Base-by-base conservation (phyloP, 2,797 vertebrate genomes). In the Cirrhinus molitorella region DNA sequence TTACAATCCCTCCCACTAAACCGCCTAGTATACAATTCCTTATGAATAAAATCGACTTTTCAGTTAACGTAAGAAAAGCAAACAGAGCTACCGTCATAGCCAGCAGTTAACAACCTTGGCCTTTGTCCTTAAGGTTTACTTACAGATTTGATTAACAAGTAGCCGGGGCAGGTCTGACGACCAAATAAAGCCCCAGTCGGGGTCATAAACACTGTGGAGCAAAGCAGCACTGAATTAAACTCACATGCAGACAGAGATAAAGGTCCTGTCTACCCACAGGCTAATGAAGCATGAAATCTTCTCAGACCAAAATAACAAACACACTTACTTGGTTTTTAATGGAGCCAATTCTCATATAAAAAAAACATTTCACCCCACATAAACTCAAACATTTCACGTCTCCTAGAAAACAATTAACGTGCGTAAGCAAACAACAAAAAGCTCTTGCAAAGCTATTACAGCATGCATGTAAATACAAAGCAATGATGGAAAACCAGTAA, bases 201-300 rank as follows among this genome's bases (percentile, higher is more conserved):
- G 43, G 45, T 66, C 72, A 76, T 67, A 83, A 74, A 76, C 74
- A 61, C 25, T 47, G 51, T 25, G 59, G 70, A 86, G 76, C 16
- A 68, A 72, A 53, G 40, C 53, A 67, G 80, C 25, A 34, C 19
- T 70, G 43, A 66, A 79, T 57, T 71, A 40, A 49, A 77, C 9
- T 59, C 5, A 70, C 73, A 57, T 17, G 0, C 45, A 49, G 28
- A 68, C 63, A 45, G 34, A 77, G 31, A 77, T 11, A 47, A 71
- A 59, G 67, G 67, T 57, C 70, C 53, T 66, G 61, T 72, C 68
- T 66, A 57, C 19, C 47, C 47, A n/a, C 31, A 85, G 63, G 76
- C 66, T 65, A 82, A 82, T 78, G 34, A 80, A 57, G 73, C 73
- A 79, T 67, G 4, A 79, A 59, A 83, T 73, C 55, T 79, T 53